Conservation (phyloP, 1,140 invertebrate genomes). For the Drosophila rhopaloa region DNA sequence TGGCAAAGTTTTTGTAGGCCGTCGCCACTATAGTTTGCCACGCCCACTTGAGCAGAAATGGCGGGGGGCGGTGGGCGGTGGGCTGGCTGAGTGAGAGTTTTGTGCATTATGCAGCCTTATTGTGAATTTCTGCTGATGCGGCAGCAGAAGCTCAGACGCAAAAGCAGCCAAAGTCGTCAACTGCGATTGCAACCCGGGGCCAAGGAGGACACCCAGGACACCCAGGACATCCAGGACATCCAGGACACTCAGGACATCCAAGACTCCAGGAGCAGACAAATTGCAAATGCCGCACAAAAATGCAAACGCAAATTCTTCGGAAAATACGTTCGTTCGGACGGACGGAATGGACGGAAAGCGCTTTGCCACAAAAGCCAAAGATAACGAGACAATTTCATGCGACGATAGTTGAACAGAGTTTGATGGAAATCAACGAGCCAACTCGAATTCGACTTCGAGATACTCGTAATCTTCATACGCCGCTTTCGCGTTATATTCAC, state of each 20-base stretch:
- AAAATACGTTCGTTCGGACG: slow-evolving; percentile 43
- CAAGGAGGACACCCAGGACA: background rate
- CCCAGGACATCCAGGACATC: no score
- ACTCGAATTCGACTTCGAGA: slow-evolving; percentile 24
- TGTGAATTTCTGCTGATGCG: slow-evolving; percentile 59
- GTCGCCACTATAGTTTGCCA: slow-evolving; percentile 61
- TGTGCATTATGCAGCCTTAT: slow-evolving; percentile 66
- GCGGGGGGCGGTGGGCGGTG: background rate
- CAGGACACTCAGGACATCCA: no score
- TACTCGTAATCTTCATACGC: slow-evolving; percentile 4
- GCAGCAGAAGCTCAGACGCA: slow-evolving; percentile 29
- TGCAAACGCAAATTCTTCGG: slow-evolving; percentile 59
- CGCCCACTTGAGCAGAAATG: slow-evolving; percentile 30
- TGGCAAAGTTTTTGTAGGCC: slow-evolving; percentile 64
- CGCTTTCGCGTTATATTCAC: background rate
- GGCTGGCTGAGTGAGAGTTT: slow-evolving; percentile 12
- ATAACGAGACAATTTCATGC: slow-evolving; percentile 65
- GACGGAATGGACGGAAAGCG: slow-evolving; percentile 9
- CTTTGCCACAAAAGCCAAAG: slow-evolving; percentile 57
- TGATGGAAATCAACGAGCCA: slow-evolving; percentile 44
- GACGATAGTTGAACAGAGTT: slow-evolving; percentile 44
- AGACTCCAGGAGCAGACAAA: slow-evolving; percentile 30
- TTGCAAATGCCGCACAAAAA: slow-evolving; percentile 64
- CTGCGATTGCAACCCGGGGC: slow-evolving; percentile 16
- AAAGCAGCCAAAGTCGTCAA: slow-evolving; percentile 4